These are phyloP conservation scores for Cephonodes hylas DNA, from an alignment of 2,888 invertebrate species.

Conservation along the genomic window DNA sequence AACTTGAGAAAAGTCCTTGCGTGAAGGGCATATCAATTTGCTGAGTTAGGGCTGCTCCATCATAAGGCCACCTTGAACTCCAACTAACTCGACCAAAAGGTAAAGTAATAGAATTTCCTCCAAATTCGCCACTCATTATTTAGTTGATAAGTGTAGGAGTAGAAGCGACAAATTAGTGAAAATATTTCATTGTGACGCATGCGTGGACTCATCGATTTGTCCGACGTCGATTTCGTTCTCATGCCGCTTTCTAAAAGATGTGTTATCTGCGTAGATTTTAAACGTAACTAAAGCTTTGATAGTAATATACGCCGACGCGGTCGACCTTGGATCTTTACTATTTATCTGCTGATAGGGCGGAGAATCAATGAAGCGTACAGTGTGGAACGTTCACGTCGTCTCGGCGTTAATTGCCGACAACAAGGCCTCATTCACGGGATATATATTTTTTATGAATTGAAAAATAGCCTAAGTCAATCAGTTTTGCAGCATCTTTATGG, in stretches of 20 bases:
- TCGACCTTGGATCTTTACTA: constrained; percentile 22
- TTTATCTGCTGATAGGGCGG: constrained; percentile 16
- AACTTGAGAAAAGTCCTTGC: constrained; percentile 21
- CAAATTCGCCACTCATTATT: not conserved
- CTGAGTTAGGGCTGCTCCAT: constrained; percentile 18
- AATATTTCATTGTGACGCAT: constrained; percentile 64
- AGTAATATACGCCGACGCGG: not conserved
- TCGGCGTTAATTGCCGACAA: constrained; percentile 21
- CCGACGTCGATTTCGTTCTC: constrained; percentile 55
- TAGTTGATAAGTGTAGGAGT: not conserved
- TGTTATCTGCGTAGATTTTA: constrained; percentile 15
- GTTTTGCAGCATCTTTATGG: constrained; percentile 23
- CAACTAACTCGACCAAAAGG: not conserved
- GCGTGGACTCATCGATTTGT: constrained; percentile 74
- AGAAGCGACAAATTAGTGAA: constrained; percentile 24
- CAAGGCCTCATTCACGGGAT: constrained; percentile 7
- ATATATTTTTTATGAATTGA: not conserved
- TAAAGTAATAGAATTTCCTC: not conserved
- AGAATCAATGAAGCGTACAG: constrained; percentile 29
- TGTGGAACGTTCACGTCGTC: constrained; percentile 14
- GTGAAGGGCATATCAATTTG: constrained; percentile 28
- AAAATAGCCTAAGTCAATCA: not conserved
- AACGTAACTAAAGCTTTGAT: constrained; percentile 17
- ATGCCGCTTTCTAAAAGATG: constrained; percentile 34
- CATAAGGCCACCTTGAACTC: constrained; percentile 4